Evolutionary conservation across 2,113 vertebrate genomes (phyloP).

Genomic region (Condylura cristata): DNA sequence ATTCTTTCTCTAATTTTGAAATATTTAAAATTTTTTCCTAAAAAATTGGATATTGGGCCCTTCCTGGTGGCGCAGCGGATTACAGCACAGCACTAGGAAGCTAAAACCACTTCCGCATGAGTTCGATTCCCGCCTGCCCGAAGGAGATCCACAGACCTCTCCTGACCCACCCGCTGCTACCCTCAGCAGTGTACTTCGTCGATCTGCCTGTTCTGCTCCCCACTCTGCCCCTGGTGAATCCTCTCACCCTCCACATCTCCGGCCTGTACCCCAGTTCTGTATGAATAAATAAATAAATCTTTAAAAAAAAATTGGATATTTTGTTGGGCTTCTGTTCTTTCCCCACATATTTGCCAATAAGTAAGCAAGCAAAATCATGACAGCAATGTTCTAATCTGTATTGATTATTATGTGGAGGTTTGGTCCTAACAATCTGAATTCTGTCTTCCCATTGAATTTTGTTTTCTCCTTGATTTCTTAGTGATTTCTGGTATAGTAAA

Average conservation of each 20-base stretch:
- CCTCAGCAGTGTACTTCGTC: no score
- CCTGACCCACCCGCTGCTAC: no score
- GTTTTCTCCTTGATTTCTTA: slow-evolving; percentile 34
- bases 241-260: no score
- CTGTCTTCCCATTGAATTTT: not conserved
- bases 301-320: slow-evolving; percentile 25
- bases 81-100: no score
- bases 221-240: no score
- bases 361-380: not conserved
- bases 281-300: no score
- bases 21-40: not conserved
- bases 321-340: not conserved
- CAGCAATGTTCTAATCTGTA: not conserved
- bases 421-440: not conserved
- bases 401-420: not conserved
- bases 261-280: no score
- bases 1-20: not conserved
- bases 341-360: not conserved
- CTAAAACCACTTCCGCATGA: no score
- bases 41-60: slow-evolving; percentile 28
- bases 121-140: no score
- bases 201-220: no score
- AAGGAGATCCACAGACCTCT: no score
- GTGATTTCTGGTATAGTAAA: not conserved
- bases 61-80: no score